Evolutionary conservation across 1,140 invertebrate species (phyloP).

Genomic region (Ericerus pela): DNA sequence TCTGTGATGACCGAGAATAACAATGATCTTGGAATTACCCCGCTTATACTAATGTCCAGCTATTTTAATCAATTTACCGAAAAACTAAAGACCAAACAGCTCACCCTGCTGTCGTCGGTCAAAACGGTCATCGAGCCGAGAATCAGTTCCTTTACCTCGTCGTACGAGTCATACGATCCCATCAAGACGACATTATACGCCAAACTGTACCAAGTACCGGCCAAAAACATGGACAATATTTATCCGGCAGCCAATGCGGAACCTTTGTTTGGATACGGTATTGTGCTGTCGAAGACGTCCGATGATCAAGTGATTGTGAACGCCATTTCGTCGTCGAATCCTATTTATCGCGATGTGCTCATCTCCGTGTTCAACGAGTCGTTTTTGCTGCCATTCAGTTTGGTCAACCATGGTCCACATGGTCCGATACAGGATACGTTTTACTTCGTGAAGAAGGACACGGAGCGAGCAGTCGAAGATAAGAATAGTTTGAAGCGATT

Average conservation of each 20-base stretch:
- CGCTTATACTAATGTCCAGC: slow-evolving; percentile 53
- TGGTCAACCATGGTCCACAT: slow-evolving; percentile 68
- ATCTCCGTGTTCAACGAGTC: slow-evolving; percentile 88
- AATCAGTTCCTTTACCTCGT: slow-evolving; percentile 12
- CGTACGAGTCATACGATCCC: slow-evolving; percentile 6
- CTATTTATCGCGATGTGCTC: slow-evolving; percentile 80
- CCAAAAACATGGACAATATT: neutral
- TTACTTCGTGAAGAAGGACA: slow-evolving; percentile 86
- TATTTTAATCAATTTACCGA: slow-evolving; percentile 61
- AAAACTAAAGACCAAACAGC: slow-evolving; percentile 51
- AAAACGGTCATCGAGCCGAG: slow-evolving; percentile 13
- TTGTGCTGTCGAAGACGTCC: slow-evolving; percentile 63
- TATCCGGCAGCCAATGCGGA: slow-evolving; percentile 37
- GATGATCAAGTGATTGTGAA: slow-evolving; percentile 69
- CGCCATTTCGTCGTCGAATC: slow-evolving; percentile 68
- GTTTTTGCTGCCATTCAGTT: slow-evolving; percentile 70
- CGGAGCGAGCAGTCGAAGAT: slow-evolving; percentile 73
- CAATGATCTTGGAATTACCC: slow-evolving; percentile 33
- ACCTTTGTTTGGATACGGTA: slow-evolving; percentile 78
- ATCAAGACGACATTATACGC: slow-evolving; percentile 13
- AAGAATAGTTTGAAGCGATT: slow-evolving; percentile 71
- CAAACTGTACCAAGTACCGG: slow-evolving; percentile 1
- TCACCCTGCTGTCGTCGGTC: slow-evolving; percentile 27
- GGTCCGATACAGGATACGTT: slow-evolving; percentile 74
- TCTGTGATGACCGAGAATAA: slow-evolving; percentile 40